Evolutionary conservation across 2,113 vertebrate species (phyloP), one percentile per base, ranked within the genome.

Genomic region (Athene noctua): DNA sequence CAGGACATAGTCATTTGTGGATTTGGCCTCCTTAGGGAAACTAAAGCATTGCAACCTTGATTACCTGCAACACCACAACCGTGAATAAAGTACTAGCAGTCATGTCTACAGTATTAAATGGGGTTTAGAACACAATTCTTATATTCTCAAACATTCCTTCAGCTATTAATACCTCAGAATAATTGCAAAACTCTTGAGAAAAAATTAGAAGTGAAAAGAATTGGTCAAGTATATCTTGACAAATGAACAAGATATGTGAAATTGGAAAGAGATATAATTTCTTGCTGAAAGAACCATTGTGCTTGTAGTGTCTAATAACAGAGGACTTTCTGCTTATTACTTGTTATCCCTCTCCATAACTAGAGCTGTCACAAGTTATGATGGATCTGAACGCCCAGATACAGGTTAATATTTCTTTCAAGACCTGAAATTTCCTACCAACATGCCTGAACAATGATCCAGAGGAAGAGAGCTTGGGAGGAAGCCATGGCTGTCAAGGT

Each of bases 91-190:
- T 80, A 61, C 46, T 86, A 47, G 19, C 15, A 80, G 58, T 23
- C n/a, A 55, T 36, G 32, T 72, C 57, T 91, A 47, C 25, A 42
- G n/a, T 36, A 80, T 80, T 65, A 88, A 70, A 88, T 70, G 25
- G 46, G 14, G 4, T 58, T 86, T 86, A 82, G 54, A 82, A 80
- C 29, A 73, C 44, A 86, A 36, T 80, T 82, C 40, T 58, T 92
- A 52, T 51, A 44, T 82, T 85, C 26, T 72, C 62, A 92, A 86
- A 46, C 9, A 27, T 54, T 54, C 40, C n/a, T 73, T 81, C 44
- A 80, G 49, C 44, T 92, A 59, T 90, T 92, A 90, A 40, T 72
- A 65, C 22, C 54, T 78, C 51, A 88, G 94, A 95, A 92, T 88
- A 92, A 86, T 83, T 92, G 25, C 46, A 84, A 66, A 88, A 84